phyloP scores from a whole-genome alignment of 2,113 vertebrate species.

The Galemys pyrenaicus region DNA sequence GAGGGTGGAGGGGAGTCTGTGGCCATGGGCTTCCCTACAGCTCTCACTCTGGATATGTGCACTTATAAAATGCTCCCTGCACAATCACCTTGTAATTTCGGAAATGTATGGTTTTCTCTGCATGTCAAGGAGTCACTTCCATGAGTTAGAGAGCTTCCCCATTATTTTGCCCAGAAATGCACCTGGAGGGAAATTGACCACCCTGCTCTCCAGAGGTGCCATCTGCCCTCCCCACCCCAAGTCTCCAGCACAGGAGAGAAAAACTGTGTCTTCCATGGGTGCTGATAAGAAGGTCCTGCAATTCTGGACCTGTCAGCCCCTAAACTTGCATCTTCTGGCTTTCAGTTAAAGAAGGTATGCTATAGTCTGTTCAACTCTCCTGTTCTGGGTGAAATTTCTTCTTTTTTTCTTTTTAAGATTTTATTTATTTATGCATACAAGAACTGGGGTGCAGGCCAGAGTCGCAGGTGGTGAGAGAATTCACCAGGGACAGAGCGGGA shows the following conservation, averaged over 20 bases:
- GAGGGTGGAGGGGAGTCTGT: neutral
- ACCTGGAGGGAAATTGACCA: neutral
- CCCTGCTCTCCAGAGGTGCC: too few species aligned
- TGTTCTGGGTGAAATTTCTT: neutral
- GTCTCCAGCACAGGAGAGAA: neutral
- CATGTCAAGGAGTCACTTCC: neutral
- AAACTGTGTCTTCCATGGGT: accelerated
- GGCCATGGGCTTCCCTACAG: accelerated
- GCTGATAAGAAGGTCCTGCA: neutral
- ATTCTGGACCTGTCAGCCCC: neutral
- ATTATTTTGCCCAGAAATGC: neutral
- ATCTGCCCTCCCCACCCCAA: neutral
- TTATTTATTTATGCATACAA: too few species aligned
- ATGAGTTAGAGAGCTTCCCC: too few species aligned
- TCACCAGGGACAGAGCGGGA: too few species aligned
- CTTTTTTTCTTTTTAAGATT: too few species aligned
- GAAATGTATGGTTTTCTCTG: neutral
- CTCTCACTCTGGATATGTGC: neutral
- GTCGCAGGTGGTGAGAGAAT: too few species aligned
- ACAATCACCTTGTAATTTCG: too few species aligned
- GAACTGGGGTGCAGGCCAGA: too few species aligned
- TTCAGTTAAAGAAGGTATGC: neutral
- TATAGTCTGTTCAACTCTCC: neutral
- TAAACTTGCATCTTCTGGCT: neutral
- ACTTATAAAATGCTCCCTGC: neutral